Base-by-base conservation (phyloP, 2,113 vertebrate genomes). In the Menidia beryllina region DNA sequence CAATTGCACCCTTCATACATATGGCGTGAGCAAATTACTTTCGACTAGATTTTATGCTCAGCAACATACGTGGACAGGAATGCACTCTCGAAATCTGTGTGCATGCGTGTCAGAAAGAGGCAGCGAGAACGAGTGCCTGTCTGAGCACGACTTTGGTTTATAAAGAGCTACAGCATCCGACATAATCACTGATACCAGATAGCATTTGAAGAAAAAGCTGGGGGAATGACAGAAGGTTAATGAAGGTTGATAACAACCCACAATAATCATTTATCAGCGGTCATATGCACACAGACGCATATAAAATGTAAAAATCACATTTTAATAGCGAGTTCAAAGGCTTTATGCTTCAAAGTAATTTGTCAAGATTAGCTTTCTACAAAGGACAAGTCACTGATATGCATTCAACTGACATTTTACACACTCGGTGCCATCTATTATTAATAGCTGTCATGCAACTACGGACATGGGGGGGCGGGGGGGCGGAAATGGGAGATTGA, bases 281-380 rank as follows among this genome's bases (percentile, higher is more conserved):
- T 36, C 47, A 47, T 21, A 47, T 49, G 53, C 26, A 17, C 49
- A 34, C 30, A 49, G 26, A 50, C n/a, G 20, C 43, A 50, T 20
- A 11, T 20, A 53, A 2, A 19, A 20, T 50, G 49, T 69, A 60
- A 64, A 64, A 63, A 36, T 64, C 59, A 71, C 76, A 79, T 88
- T 75, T 86, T 88, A 88, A 86, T 77, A 70, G 72, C 48, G 27
- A 79, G 61, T 75, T 86, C 47, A 66, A 81, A 82, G 48, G 76
- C 39, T 67, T 77, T 75, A 48, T 67, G 70, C 84, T 87, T 50
- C 23, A 0, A 49, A 76, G 81, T 88, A 74, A 85, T 90, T 88
- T 87, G 87, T 90, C 89, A 87, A 79, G 83, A 86, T 88, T 84
- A 79, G 71, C 71, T 67, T 69, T 70, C 47, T 81, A 72, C 86